Base-by-base conservation (phyloP, 1,140 invertebrate species). In the Bombyx mandarina region DNA sequence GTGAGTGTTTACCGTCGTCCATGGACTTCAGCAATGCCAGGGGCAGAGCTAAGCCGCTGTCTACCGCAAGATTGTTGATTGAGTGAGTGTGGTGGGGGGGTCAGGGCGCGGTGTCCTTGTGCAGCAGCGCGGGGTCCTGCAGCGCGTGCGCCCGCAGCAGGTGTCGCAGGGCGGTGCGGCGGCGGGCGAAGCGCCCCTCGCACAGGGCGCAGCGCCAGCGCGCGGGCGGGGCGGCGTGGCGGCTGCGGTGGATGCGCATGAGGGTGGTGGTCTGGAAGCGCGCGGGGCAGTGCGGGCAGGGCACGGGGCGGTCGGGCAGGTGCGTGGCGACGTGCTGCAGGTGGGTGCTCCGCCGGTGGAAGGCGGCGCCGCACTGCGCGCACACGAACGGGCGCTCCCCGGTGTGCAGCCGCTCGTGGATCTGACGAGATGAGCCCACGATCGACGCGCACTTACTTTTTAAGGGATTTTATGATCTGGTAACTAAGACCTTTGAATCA, bases 311-410 rank as follows among this genome's bases (percentile, higher is more conserved):
- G 51, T 86, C 79, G 0, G 80, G 76, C 18, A 83, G 49, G 45
- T 86, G 82, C 56, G 79, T 83, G 4, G 82, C 79, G 0, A 79
- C 42, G 47, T 86, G 82, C 45, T 86, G 82, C 0, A 82, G 55
- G 59, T 83, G 83, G 64, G 71, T 82, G 58, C 80, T 83, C 54
- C 76, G 77, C 2, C 82, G 60, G 35, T 82, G 79, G 62, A 86
- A 86, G 9, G 72, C 77, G 6, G 76, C 73, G 43, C 74, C 74
- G 61, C 92, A 93, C 5, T 91, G 71, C 55, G 86, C 82, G 66
- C 92, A 93, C 22, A 88, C 85, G 65, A 91, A 93, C 0, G 92
- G 92, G 67, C 91, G 91, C 54, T 90, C 89, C 0, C 92, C 91
- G n/a, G 89, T 90, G 70, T 92, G 90, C 3, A 91, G 83, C 0